These are phyloP conservation scores for Helicoverpa armigera DNA, from an alignment of 1,140 invertebrate genomes.

Conservation along the genomic window DNA sequence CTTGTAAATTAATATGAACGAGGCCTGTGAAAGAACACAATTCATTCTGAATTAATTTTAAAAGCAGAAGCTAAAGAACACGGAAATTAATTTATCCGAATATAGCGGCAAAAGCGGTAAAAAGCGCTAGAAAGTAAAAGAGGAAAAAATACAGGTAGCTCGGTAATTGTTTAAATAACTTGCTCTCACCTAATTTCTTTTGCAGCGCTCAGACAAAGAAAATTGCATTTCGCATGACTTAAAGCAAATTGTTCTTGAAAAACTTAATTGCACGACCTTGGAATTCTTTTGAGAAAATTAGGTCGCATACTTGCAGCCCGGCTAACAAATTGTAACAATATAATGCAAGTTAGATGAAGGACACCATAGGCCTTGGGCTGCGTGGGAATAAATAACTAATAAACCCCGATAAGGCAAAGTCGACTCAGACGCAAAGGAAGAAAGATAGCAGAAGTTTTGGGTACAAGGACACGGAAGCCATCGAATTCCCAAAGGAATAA, in stretches of 20 bases:
- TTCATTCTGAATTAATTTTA: not conserved
- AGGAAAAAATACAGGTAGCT: constrained; percentile 17
- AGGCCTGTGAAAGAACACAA: not conserved
- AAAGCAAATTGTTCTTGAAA: constrained; percentile 21
- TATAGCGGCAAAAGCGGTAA: not conserved
- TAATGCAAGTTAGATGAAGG: constrained; percentile 60
- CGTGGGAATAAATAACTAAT: constrained; percentile 64
- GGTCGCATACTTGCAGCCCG: constrained; percentile 7
- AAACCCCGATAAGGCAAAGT: constrained; percentile 57
- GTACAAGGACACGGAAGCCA: not conserved
- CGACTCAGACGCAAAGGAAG: constrained; percentile 9
- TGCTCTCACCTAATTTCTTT: constrained; percentile 35
- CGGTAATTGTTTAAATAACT: constrained; percentile 33
- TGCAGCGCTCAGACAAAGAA: constrained; percentile 28
- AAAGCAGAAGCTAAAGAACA: too few relatives aligned
- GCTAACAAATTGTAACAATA: constrained; percentile 44
- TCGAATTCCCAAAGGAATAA: not conserved
- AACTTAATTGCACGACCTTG: constrained; percentile 29
- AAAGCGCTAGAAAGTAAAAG: not conserved
- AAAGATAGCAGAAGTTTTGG: constrained; percentile 30
- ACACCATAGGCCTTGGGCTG: constrained; percentile 48
- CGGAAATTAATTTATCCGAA: too few relatives aligned
- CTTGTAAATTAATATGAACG: not conserved
- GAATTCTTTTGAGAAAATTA: constrained; percentile 19
- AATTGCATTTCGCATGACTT: constrained; percentile 45